These are phyloP conservation scores for Apocrypta bakeri DNA, from an alignment of 1,140 invertebrate species.

Conservation along the genomic window DNA sequence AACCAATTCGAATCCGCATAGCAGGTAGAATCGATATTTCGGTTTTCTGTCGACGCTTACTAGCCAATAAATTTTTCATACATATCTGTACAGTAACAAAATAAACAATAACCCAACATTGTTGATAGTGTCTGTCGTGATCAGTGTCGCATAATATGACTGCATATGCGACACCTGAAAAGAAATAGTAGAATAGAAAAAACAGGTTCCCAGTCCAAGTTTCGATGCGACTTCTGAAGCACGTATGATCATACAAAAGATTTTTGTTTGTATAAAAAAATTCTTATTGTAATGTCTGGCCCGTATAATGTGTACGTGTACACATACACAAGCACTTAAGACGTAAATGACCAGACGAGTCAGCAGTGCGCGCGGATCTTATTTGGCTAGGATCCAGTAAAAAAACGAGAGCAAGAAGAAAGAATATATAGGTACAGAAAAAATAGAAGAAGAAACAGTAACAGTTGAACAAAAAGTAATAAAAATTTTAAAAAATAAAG, in stretches of 20 bases:
- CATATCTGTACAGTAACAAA: conserved; percentile 34
- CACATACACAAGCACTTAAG: not conserved
- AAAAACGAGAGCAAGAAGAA: conserved; percentile 48
- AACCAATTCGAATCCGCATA: conserved; percentile 46
- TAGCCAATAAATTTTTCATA: conserved; percentile 25
- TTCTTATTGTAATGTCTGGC: not conserved
- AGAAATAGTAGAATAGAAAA: conserved; percentile 3
- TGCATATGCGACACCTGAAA: conserved; percentile 32
- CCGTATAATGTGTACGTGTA: no score
- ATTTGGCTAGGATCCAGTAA: not conserved
- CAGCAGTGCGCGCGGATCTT: not conserved
- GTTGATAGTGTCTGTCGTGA: not conserved
- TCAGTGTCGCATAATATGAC: conserved; percentile 15
- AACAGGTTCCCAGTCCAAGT: conserved; percentile 18
- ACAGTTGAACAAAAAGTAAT: not conserved
- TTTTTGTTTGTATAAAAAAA: not conserved
- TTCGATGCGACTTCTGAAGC: not conserved
- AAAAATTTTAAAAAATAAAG: conserved; percentile 48
- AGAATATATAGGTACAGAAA: not conserved
- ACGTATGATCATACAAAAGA: not conserved
- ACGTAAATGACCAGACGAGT: not conserved
- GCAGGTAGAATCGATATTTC: conserved; percentile 44
- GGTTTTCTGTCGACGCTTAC: conserved; percentile 47
- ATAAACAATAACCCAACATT: conserved; percentile 34
- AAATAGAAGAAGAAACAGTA: conserved; percentile 2